These are phyloP conservation scores for Sinhomidia bicolor DNA, from an alignment of 2,888 invertebrate species.

Conservation along the genomic window DNA sequence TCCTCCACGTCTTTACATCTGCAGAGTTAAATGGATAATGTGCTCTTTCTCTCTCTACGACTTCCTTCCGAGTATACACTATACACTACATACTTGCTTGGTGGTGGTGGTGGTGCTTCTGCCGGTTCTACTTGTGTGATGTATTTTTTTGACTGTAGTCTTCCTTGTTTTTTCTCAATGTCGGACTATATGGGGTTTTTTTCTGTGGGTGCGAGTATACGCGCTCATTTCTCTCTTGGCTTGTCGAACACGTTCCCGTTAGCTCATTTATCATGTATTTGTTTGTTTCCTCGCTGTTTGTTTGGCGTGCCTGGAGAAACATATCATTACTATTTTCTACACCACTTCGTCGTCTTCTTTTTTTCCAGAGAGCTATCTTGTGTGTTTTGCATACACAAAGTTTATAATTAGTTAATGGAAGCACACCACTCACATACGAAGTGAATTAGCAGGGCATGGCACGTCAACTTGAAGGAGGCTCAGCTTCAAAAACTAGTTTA, in stretches of 20 bases:
- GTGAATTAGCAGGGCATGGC: background rate
- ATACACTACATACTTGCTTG: too few species aligned
- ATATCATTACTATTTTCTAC: slow-evolving; percentile 45
- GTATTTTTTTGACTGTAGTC: background rate
- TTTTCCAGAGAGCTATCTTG: background rate
- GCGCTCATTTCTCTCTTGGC: slow-evolving; percentile 49
- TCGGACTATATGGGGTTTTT: background rate
- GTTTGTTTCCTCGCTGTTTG: slow-evolving; percentile 59
- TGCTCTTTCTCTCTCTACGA: slow-evolving; percentile 12
- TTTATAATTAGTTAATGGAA: slow-evolving; percentile 62
- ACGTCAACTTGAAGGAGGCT: too few species aligned
- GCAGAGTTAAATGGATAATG: slow-evolving; percentile 26
- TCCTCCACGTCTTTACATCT: background rate
- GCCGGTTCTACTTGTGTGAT: too few species aligned
- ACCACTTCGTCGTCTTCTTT: slow-evolving; percentile 9
- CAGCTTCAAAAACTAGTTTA: too few species aligned
- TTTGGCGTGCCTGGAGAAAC: slow-evolving; percentile 47
- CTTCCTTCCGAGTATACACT: slow-evolving; percentile 22
- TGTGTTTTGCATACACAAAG: slow-evolving; percentile 41
- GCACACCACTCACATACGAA: slow-evolving; percentile 9
- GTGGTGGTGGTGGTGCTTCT: too few species aligned
- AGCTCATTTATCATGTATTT: slow-evolving; percentile 65
- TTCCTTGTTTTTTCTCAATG: slow-evolving; percentile 12
- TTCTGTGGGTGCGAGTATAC: background rate
- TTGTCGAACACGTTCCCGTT: slow-evolving; percentile 51